These are phyloP conservation scores for Charadrius vociferus DNA, from an alignment of 2,113 vertebrate genomes.

Conservation along the genomic window DNA sequence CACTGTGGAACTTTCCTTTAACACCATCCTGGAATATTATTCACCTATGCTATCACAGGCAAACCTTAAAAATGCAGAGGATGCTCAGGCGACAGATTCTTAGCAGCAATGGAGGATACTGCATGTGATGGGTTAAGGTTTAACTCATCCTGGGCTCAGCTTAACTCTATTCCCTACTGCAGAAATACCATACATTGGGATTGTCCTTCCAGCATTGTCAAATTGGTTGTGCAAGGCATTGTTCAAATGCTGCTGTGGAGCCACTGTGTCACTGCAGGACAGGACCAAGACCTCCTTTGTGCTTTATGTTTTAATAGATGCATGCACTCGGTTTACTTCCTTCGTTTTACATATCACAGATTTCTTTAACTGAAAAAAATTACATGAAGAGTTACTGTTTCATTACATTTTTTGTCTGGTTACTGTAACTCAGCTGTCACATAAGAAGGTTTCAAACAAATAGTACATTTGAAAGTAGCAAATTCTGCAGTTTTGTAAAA, in stretches of 20 bases:
- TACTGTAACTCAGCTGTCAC: not conserved
- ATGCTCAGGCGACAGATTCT: not conserved
- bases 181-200: not conserved
- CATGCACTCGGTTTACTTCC: not conserved
- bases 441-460: not conserved
- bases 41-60: not conserved
- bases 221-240: not conserved
- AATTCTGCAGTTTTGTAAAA: not conserved
- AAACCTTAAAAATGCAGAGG: not conserved
- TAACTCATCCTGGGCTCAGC: not conserved
- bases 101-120: not conserved
- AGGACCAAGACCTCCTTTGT: not conserved
- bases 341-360: not conserved
- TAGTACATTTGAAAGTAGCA: not conserved
- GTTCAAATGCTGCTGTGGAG: rapidly evolving
- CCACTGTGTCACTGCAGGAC: not conserved
- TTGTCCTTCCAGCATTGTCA: not conserved
- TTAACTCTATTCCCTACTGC: not conserved
- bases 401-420: not conserved
- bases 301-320: not conserved
- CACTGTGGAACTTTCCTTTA: not conserved
- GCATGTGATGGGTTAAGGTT: not conserved
- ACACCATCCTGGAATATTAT: not conserved
- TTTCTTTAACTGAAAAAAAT: not conserved
- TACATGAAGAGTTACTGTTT: not conserved